Evolutionary conservation across 2,888 invertebrate species (phyloP), one percentile per base, ranked within the genome.

Genomic region (Melanophora roralis): DNA sequence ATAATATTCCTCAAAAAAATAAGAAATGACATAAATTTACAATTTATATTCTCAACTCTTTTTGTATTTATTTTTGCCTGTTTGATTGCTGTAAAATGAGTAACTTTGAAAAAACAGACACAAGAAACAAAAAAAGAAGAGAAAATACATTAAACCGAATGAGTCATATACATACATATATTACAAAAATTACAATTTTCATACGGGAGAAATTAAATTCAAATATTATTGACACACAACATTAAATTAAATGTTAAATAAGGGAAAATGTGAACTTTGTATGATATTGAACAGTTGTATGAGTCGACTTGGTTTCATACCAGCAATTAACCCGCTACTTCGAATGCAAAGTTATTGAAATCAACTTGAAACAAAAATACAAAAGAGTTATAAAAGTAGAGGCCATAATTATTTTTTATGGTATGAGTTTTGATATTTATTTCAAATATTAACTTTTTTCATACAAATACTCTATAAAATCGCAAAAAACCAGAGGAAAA

Each of bases 141-240:
- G 16, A 53, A 34, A 71, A 60, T 19, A 8, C 32, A 59, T 9
- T 27, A 27, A 55, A 47, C 34, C 68, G 53, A 68, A 68, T 62
- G 69, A 68, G 75, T 76, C 75, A 69, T 76, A 55, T 62, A 5
- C 6, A 27, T 27, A 69, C 69, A 55, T 62, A 5, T 27, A 27
- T 27, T 68, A 60, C 45, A 68, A 27, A 45, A 72, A 65, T 59
- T 74, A 59, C 59, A 74, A 75, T 47, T 71, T 67, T 75, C 51
- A 75, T 74, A 38, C 14, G 36, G 55, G 47, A n/a, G 9, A 23
- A 71, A 80, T 80, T 40, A 72, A 72, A 75, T 75, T 75, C 75
- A 72, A 75, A 75, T 72, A 72, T 75, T 75, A 80, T 75, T 80
- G 71, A 75, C 79, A 80, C 47, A 34, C 32, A 69, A 47, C 16